phyloP scores from a whole-genome alignment of 2,888 invertebrate genomes.

The Drosophila lutescens region DNA sequence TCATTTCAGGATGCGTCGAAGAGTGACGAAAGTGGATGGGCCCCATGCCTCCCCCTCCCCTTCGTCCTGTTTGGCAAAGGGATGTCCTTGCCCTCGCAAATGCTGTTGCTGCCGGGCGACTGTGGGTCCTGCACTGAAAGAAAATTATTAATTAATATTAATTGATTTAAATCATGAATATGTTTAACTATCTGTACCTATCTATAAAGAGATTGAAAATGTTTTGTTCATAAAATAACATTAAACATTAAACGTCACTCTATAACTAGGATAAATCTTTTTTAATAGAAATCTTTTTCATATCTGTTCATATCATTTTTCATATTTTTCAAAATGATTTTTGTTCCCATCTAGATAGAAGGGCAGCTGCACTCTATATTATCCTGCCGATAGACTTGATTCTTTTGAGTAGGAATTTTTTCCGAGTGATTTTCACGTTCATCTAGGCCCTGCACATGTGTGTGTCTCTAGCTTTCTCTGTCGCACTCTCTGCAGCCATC shows the following conservation, averaged over 20 bases:
- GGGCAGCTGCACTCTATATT: too few species aligned
- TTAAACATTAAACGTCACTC: too few species aligned
- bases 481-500: background rate
- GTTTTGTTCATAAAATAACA: too few species aligned
- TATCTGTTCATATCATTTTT: too few species aligned
- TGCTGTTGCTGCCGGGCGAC: conserved; percentile 18
- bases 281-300: too few species aligned
- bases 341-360: too few species aligned
- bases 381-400: background rate
- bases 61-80: conserved; percentile 13
- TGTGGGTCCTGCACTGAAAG: conserved; percentile 15
- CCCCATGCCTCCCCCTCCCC: background rate
- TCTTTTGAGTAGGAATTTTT: background rate
- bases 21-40: conserved; percentile 40
- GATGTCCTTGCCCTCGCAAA: conserved; percentile 38
- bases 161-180: too few species aligned
- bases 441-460: conserved; percentile 28
- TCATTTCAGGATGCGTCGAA: conserved; percentile 57
- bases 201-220: too few species aligned
- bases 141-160: too few species aligned
- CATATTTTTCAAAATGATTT: too few species aligned
- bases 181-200: too few species aligned
- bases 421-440: background rate
- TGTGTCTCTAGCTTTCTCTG: conserved; percentile 11
- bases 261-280: too few species aligned